Evolutionary conservation across 2,797 vertebrate genomes (phyloP), one percentile per base, ranked within the genome.

Genomic region (Hydrophis major): DNA sequence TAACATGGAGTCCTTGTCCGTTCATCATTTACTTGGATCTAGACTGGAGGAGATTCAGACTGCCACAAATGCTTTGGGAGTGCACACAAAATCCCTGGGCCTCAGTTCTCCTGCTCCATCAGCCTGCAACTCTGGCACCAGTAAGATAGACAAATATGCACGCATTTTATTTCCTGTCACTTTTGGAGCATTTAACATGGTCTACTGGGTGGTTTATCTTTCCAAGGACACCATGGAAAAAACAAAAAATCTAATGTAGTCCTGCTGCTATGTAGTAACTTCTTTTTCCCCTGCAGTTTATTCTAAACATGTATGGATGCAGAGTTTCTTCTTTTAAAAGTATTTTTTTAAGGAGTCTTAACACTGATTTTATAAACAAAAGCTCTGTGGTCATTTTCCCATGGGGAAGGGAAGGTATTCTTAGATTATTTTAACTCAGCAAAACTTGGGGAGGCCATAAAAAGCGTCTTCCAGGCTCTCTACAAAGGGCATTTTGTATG

Each of bases 171-270:
- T 99, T 96, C 99, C 99, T 87, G 98, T 99, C 96, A 99, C 99
- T 88, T 99, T 99, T 3, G 99, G 99, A 94, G 99, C 98, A 78
- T 99, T 99, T 97, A 99, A 99, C 97, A 99, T 99, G 99, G 99
- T 99, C 89, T 99, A 99, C 97, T 99, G 99, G 99, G 99, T 99
- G 95, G 99, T 99, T 93, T 99, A 99, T 98, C 98, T 99, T 97
- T 99, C 99, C 55, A 99, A 99, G 97, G 99, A 99, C 95, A 99
- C 99, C 8, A 98, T 99, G 98, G 98, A 99, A 97, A 98, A 98
- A 95, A 98, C 97, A 12, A 98, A 98, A 97, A 98, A 97, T 96
- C 97, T 98, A 96, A 97, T 97, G 97, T 97, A 97, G 96, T 97
- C 96, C 97, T 97, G 96, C 97, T 97, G 97, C 96, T 97, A 96